Evolutionary conservation across 92 coral and sea anemone genomes (phyloP).

Genomic region (Desmophyllum pertusum): DNA sequence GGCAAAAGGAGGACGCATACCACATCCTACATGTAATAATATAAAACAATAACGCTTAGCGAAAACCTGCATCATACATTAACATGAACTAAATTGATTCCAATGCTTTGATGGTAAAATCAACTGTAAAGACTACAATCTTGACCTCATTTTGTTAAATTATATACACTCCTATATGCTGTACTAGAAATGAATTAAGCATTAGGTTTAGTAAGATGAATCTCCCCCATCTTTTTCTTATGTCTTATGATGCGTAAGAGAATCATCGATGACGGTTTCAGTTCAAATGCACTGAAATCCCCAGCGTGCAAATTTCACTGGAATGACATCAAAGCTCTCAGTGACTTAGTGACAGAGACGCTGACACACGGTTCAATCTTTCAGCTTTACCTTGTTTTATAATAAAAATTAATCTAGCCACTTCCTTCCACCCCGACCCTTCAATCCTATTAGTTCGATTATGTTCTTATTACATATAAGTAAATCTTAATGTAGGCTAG

Average conservation of each 20-base stretch:
- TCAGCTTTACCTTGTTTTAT: not conserved
- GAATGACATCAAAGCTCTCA: not conserved
- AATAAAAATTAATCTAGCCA: too few relatives aligned
- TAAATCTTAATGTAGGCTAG: too few relatives aligned
- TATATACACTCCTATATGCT: too few relatives aligned
- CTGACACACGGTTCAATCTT: not conserved
- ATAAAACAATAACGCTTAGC: not conserved
- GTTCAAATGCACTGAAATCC: not conserved
- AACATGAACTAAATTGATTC: not conserved
- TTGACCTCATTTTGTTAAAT: not conserved
- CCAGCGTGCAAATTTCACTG: not conserved
- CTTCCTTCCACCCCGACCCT: too few relatives aligned
- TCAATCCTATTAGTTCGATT: too few relatives aligned
- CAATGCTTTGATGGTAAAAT: not conserved
- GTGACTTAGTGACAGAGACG: not conserved
- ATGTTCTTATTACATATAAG: too few relatives aligned
- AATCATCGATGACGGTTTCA: too few relatives aligned
- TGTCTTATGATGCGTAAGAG: not conserved
- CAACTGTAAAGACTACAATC: not conserved
- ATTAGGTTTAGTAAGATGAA: too few relatives aligned
- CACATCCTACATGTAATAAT: constrained; percentile 43
- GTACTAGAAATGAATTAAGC: too few relatives aligned
- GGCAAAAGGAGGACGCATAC: constrained; percentile 56
- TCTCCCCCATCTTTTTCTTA: too few relatives aligned
- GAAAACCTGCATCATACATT: not conserved